Conservation (phyloP, 1,140 invertebrate species). For the Vanessa tameamea region DNA sequence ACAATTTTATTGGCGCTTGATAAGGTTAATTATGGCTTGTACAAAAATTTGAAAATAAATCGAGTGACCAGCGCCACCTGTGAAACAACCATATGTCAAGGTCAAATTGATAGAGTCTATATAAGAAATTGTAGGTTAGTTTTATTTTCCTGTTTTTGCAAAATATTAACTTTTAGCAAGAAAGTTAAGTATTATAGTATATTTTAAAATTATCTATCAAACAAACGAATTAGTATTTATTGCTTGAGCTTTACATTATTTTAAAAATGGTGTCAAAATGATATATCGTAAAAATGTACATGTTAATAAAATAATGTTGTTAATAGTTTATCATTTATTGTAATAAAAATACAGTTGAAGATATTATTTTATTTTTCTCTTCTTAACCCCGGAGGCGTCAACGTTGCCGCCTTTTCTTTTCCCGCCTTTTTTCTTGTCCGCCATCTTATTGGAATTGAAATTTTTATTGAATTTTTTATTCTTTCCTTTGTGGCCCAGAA, state of each 20-base stretch:
- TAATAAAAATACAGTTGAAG: background rate
- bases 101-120: conserved; percentile 44
- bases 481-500: conserved; percentile 61
- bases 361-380: conserved; percentile 48
- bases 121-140: conserved; percentile 30
- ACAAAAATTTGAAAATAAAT: conserved; percentile 11
- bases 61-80: conserved; percentile 44
- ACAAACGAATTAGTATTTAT: no score
- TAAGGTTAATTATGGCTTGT: conserved; percentile 33
- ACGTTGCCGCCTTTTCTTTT: conserved; percentile 57
- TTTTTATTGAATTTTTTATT: conserved; percentile 53
- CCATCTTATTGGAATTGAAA: conserved; percentile 47
- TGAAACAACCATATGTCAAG: conserved; percentile 47
- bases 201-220: no score
- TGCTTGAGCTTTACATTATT: no score
- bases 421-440: conserved; percentile 49
- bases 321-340: background rate
- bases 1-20: background rate
- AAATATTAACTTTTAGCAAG: background rate
- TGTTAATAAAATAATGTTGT: background rate
- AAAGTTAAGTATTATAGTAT: background rate
- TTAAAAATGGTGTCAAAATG: no score
- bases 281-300: no score
- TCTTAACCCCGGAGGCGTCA: conserved; percentile 52
- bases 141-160: conserved; percentile 14